A percentile compares a stretch with the other conserved stretches of the same genome.
phyloP scores from a whole-genome alignment of 2,797 vertebrate genomes.

The Taenioides sp. region DNA sequence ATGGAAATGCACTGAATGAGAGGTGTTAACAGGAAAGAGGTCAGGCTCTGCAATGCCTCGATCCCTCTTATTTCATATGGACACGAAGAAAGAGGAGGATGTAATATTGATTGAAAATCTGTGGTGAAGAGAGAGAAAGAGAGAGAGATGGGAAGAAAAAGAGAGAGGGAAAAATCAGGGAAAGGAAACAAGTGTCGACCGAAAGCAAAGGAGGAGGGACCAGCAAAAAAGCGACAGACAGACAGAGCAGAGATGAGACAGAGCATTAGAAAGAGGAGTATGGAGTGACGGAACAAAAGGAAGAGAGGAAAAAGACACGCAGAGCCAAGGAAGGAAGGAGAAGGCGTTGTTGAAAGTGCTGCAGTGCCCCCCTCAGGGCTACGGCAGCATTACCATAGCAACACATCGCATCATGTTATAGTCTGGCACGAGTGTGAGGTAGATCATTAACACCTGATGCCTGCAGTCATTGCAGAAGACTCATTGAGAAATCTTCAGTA shows the following conservation, averaged over 20 bases:
- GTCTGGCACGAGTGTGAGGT: slow-evolving; percentile 41
- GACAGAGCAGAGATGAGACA: slow-evolving; percentile 62
- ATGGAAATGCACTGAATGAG: slow-evolving; percentile 54
- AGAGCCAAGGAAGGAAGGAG: slow-evolving; percentile 29
- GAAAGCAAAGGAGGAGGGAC: slow-evolving; percentile 49
- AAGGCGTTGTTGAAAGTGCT: slow-evolving; percentile 62
- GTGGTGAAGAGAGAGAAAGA: slow-evolving; percentile 24
- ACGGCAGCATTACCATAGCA: slow-evolving; percentile 23
- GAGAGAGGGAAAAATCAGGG: slow-evolving; percentile 26
- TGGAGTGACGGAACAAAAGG: slow-evolving; percentile 69
- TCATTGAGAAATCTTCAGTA: slow-evolving; percentile 49
- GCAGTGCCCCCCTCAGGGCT: slow-evolving; percentile 77
- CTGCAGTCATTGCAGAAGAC: slow-evolving; percentile 56
- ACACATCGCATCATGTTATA: slow-evolving; percentile 58
- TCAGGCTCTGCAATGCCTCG: slow-evolving; percentile 45
- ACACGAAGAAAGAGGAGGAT: slow-evolving; percentile 21
- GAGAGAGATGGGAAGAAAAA: slow-evolving; percentile 16
- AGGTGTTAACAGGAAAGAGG: slow-evolving; percentile 52
- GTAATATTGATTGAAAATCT: slow-evolving; percentile 50
- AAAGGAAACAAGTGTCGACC: slow-evolving; percentile 51
- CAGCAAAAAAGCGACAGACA: slow-evolving; percentile 32
- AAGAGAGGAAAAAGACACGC: slow-evolving; percentile 61
- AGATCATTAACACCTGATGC: slow-evolving; percentile 60
- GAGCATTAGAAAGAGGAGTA: slow-evolving; percentile 64
- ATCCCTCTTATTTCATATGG: slow-evolving; percentile 46